Percentiles rank a stretch among this genome's conserved stretches.
Conservation (phyloP, 2,888 invertebrate genomes). For the Corythucha ciliata region DNA sequence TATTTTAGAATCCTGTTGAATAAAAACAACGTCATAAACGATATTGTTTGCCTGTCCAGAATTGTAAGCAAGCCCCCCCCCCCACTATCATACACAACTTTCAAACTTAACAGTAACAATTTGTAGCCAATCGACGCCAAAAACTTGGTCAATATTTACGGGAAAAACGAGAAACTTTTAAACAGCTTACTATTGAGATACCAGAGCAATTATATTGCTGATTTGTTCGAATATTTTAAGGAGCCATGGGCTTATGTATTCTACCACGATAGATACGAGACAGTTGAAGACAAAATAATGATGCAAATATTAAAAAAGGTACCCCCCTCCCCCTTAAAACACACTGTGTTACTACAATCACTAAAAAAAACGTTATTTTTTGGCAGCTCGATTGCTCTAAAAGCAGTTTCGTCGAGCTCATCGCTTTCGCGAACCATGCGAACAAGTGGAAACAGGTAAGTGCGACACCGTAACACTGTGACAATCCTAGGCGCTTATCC, state of each 20-base stretch:
- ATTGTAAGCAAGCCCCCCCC: constrained; percentile 41
- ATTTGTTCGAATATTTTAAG: constrained; percentile 57
- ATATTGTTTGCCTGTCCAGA: constrained; percentile 52
- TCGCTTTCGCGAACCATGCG: constrained; percentile 1
- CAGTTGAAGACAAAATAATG: constrained; percentile 14
- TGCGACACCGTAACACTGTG: not conserved
- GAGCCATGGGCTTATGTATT: constrained; percentile 56
- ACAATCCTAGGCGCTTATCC: not conserved
- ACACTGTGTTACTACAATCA: not conserved
- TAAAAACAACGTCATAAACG: constrained; percentile 47
- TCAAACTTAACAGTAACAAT: constrained; percentile 22
- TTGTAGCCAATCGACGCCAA: constrained; percentile 45
- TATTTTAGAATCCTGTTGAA: constrained; percentile 55
- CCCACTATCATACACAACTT: no score
- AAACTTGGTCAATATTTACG: constrained; percentile 55
- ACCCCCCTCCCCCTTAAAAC: not conserved
- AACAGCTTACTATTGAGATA: constrained; percentile 56
- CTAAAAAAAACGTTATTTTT: not conserved
- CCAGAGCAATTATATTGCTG: constrained; percentile 51
- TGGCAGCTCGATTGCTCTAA: constrained; percentile 10
- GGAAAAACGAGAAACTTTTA: constrained; percentile 61
- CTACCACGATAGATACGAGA: constrained; percentile 51
- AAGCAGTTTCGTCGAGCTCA: constrained; percentile 14
- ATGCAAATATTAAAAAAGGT: constrained; percentile 19
- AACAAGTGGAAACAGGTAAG: constrained; percentile 14